Percentiles rank a stretch among this genome's conserved stretches.
Conservation (phyloP, 2,113 vertebrate genomes). For the Chinchilla lanigera region DNA sequence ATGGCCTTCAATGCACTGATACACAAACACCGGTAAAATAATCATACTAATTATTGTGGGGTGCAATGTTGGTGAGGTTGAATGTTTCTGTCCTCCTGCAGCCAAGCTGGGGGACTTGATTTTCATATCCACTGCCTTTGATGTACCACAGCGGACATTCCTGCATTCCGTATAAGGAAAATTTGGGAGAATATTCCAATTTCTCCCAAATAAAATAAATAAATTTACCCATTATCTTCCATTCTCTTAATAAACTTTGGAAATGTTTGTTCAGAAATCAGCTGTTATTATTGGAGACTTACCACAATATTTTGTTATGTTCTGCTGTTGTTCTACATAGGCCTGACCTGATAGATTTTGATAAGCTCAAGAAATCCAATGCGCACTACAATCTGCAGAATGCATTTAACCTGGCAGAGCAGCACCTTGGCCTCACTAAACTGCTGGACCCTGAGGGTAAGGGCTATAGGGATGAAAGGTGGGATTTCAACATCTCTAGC, state of each 20-base stretch:
- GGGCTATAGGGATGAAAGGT: neutral
- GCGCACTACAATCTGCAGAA: conserved; percentile 99
- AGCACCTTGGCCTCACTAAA: conserved; percentile 97
- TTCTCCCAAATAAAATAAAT: neutral
- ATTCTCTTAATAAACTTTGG: conserved; percentile 44
- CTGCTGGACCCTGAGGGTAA: conserved; percentile 97
- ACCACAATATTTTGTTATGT: conserved; percentile 19
- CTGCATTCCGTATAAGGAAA: neutral
- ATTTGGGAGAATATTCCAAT: neutral
- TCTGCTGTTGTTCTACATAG: conserved; percentile 84
- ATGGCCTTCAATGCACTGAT: conserved; percentile 99
- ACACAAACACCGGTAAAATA: conserved; percentile 95
- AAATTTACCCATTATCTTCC: neutral
- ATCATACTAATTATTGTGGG: rapidly evolving
- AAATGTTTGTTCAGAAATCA: conserved; percentile 26
- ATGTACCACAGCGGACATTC: neutral
- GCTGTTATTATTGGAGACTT: conserved; percentile 14
- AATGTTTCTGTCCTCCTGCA: neutral
- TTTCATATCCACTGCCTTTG: neutral
- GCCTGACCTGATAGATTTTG: conserved; percentile 98
- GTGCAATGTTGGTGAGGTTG: neutral
- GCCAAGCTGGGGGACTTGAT: neutral
- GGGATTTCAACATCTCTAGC: neutral
- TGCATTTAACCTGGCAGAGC: conserved; percentile 97
- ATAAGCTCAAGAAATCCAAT: conserved; percentile 99